Base-by-base conservation (phyloP, 2,113 vertebrate genomes). In the Tachysurus fulvidraco region DNA sequence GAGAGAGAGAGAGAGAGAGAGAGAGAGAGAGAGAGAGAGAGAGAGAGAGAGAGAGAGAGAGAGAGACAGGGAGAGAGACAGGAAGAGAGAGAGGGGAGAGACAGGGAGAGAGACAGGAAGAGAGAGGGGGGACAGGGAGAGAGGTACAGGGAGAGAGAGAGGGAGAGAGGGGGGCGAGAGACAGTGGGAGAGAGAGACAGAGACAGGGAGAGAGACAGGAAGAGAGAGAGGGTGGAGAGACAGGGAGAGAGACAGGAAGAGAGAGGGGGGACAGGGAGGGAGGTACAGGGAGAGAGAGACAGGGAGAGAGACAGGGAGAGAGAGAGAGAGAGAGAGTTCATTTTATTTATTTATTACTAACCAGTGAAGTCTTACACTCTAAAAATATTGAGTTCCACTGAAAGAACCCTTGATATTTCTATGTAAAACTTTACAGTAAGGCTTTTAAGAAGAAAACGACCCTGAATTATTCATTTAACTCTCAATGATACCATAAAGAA, bases 221-320 rank as follows among this genome's bases (percentile, higher is more conserved):
- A 50, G 46, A 50, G 46, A 50, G 96, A 96, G 91, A 97, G 96
- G 93, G 96, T 97, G 92, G 44, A n/a, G 3, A 25, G 28, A 19
- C 67, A 80, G 57, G 59, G n/a, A 52, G n/a, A 36, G 23, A 21
- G 79, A 92, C 93, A 87, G 65, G 92, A 41, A 89, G 55, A 85
- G 91, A 92, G 87, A 91, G 76, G 88, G 74, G 36, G 85, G 25
- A 73, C 19, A 77, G 16, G 28, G 65, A 52, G 50, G 65, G 59
- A 79, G 67, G n/a, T n/a, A n/a, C n/a, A 59, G 67, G 83, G 55
- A 50, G 25, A 50, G 3, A 73, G 64, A 74, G 25, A 73, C 19
- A 77, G 16, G 28, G 65, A 52, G 50, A 79, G 59, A 79, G 67
- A 71, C 10, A 59, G 10, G 16, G 50, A 28, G 46, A 50, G 46